A percentile compares a stretch with the other conserved stretches of the same genome.
phyloP scores from a whole-genome alignment of 92 coral and sea anemone genomes.

The Palythoa grandiflora region DNA sequence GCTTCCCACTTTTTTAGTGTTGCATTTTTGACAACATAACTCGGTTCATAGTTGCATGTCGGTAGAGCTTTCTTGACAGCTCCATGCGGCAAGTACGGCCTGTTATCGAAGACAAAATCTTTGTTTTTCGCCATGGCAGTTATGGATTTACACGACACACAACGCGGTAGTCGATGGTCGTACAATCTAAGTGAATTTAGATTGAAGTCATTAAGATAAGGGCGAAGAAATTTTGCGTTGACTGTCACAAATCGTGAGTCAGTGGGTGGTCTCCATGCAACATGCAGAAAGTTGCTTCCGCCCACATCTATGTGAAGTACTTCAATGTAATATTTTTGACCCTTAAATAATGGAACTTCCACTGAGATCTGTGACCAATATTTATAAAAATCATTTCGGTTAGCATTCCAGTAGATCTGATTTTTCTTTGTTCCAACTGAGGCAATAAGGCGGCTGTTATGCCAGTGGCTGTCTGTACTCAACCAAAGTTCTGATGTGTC shows the following conservation, averaged over 20 bases:
- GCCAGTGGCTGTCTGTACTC: slow-evolving; percentile 13
- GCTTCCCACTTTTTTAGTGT: slow-evolving; percentile 34
- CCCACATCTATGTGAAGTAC: slow-evolving; percentile 19
- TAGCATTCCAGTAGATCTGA: background rate
- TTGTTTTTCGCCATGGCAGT: background rate
- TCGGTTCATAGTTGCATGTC: slow-evolving; percentile 8
- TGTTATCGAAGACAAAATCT: slow-evolving; percentile 22
- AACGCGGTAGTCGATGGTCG: slow-evolving; percentile 30
- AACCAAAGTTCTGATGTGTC: slow-evolving; percentile 35
- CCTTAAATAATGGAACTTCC: background rate
- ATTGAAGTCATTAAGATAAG: slow-evolving; percentile 18
- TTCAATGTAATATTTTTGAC: slow-evolving; percentile 20
- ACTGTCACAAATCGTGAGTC: background rate
- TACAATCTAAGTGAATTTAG: background rate
- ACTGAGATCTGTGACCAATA: slow-evolving; percentile 13
- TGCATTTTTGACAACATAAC: background rate
- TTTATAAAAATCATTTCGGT: background rate
- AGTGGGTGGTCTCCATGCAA: slow-evolving; percentile 7
- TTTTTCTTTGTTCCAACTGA: slow-evolving; percentile 27
- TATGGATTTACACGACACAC: background rate
- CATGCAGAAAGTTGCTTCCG: slow-evolving; percentile 22
- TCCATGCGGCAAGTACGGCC: slow-evolving; percentile 9
- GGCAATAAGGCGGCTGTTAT: slow-evolving; percentile 16
- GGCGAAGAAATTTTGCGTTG: slow-evolving; percentile 4
- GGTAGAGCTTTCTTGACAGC: slow-evolving; percentile 21